A percentile compares a stretch with the other conserved stretches of the same genome.
Conservation (phyloP, 2,888 invertebrate species). For the Hirtodrosophila cameraria region DNA sequence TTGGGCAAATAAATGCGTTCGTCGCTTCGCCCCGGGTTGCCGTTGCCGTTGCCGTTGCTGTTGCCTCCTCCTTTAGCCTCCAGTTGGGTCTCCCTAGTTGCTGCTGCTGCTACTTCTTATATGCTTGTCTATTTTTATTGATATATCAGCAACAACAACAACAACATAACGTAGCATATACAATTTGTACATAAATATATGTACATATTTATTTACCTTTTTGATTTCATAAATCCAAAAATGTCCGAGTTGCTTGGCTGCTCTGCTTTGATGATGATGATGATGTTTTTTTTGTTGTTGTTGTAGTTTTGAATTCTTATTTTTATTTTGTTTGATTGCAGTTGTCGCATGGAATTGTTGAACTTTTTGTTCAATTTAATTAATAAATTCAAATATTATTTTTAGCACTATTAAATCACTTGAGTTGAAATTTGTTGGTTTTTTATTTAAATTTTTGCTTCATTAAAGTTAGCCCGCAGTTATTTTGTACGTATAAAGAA, state of each 20-base stretch:
- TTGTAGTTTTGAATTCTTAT: conserved; percentile 12
- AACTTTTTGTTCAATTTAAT: conserved; percentile 8
- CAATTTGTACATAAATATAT: conserved; percentile 4
- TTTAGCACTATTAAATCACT: conserved; percentile 35
- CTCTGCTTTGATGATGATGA: conserved; percentile 5
- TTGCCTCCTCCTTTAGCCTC: no score
- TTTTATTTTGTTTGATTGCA: not conserved
- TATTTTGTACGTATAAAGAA: conserved; percentile 7
- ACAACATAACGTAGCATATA: conserved; percentile 26
- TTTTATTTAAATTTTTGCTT: conserved; percentile 48
- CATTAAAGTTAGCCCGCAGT: conserved; percentile 35
- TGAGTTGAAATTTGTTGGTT: conserved; percentile 47
- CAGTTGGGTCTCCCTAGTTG: conserved; percentile 4
- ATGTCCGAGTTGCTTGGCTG: conserved; percentile 26
- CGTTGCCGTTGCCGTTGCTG: conserved; percentile 3
- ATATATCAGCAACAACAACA: conserved; percentile 34
- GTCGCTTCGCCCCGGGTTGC: conserved; percentile 10
- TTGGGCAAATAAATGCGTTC: conserved; percentile 69
- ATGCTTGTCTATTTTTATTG: conserved; percentile 69
- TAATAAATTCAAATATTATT: conserved; percentile 5
- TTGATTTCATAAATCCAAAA: conserved; percentile 76
- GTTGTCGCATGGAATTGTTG: conserved; percentile 3
- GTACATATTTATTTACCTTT: conserved; percentile 55
- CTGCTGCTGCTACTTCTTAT: conserved; percentile 15
- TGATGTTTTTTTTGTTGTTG: conserved; percentile 12